These are phyloP conservation scores for Didymodactylos carnosus DNA, from an alignment of 2,888 invertebrate species.

Conservation along the genomic window DNA sequence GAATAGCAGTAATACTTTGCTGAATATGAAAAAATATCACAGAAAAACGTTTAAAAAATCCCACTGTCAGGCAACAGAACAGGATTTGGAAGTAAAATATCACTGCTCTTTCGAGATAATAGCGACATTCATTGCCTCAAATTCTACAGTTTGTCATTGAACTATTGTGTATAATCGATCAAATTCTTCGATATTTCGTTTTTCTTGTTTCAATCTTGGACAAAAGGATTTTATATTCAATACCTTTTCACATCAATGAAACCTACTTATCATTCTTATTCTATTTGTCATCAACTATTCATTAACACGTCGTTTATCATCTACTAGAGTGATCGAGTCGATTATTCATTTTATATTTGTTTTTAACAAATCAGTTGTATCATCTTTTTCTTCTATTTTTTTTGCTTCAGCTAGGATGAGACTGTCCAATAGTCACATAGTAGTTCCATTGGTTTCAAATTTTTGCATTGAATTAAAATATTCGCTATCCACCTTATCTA, in stretches of 20 bases:
- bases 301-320: background rate
- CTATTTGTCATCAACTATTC: background rate
- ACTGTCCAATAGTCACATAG: too few species aligned
- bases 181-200: conserved; percentile 15
- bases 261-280: background rate
- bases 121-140: conserved; percentile 33
- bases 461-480: conserved; percentile 24
- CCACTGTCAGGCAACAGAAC: too few species aligned
- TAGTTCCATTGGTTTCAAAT: conserved; percentile 24
- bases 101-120: conserved; percentile 34
- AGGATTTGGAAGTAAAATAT: conserved; percentile 33
- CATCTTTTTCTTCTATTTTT: conserved; percentile 3
- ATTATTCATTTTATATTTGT: conserved; percentile 2
- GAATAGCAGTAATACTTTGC: too few species aligned
- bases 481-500: conserved; percentile 28
- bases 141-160: conserved; percentile 32
- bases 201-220: conserved; percentile 9
- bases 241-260: background rate
- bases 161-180: conserved; percentile 29
- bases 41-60: too few species aligned
- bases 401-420: background rate
- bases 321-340: conserved; percentile 4
- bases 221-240: conserved; percentile 8
- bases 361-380: conserved; percentile 5
- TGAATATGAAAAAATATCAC: too few species aligned